Percentiles rank a stretch among this genome's conserved stretches.
Conservation (phyloP, 2,888 invertebrate genomes). For the Phortica okadai region DNA sequence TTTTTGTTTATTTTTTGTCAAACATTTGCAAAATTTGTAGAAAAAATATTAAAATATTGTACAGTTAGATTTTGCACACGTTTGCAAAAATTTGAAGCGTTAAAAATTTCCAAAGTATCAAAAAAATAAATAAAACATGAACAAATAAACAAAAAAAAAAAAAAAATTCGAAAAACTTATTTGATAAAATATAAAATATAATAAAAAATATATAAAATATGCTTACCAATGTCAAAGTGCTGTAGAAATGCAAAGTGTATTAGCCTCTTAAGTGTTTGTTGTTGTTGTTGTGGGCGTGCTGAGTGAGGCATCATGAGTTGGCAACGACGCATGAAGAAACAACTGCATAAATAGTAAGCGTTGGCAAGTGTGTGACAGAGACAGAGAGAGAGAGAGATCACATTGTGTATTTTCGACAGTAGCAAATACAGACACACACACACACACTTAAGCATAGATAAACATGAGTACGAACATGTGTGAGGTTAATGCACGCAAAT, state of each 20-base stretch:
- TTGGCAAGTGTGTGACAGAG: neutral
- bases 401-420: neutral
- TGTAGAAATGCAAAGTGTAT: too few species aligned
- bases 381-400: neutral
- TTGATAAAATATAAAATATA: too few species aligned
- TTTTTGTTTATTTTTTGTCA: neutral
- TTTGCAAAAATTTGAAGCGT: constrained; percentile 28
- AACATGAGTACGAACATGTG: too few species aligned
- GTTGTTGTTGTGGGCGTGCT: too few species aligned
- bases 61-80: constrained; percentile 18
- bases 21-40: constrained; percentile 9
- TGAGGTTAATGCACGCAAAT: too few species aligned
- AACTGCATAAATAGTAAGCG: neutral
- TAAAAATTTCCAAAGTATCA: neutral
- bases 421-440: neutral
- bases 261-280: too few species aligned
- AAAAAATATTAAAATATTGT: constrained; percentile 6
- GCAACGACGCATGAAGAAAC: too few species aligned
- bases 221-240: too few species aligned
- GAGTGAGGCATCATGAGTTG: too few species aligned
- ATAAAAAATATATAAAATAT: too few species aligned
- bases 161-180: neutral
- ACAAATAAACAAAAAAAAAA: neutral
- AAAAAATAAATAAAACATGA: constrained; percentile 8
- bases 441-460: too few species aligned